A percentile compares a stretch with the other conserved stretches of the same genome.
phyloP scores from a whole-genome alignment of 2,888 invertebrate genomes.

The Orchesellides sinensis region DNA sequence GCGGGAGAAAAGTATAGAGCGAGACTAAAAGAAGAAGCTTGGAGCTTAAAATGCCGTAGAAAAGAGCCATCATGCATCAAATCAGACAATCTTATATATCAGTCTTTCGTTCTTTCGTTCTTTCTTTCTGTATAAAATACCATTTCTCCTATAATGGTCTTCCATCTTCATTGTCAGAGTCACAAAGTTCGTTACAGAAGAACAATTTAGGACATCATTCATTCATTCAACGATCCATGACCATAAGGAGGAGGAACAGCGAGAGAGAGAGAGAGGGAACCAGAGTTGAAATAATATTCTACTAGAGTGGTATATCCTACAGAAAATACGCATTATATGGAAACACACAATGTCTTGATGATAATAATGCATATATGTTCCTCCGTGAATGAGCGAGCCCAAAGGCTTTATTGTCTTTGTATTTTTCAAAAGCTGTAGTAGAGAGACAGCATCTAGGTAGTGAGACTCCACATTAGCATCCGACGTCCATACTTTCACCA shows the following conservation, averaged over 20 bases:
- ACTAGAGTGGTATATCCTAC: no score
- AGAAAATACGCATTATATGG: no score
- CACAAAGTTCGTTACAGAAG: conserved; percentile 68
- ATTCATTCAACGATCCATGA: conserved; percentile 69
- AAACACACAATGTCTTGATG: no score
- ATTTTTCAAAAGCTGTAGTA: conserved; percentile 1
- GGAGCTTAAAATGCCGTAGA: conserved; percentile 64
- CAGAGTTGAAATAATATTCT: no score
- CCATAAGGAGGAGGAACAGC: conserved; percentile 59
- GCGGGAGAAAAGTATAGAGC: conserved; percentile 17
- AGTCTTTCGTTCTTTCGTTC: conserved; percentile 42
- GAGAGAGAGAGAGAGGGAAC: conserved; percentile 30
- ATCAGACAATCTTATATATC: conserved; percentile 62
- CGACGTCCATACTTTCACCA: neutral
- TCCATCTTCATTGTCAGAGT: conserved; percentile 68
- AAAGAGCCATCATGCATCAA: conserved; percentile 67
- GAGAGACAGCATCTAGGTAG: neutral
- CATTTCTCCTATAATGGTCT: conserved; percentile 41
- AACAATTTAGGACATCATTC: conserved; percentile 67
- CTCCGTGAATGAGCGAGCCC: conserved; percentile 47
- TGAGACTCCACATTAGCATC: neutral
- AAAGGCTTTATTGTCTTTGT: conserved; percentile 47
- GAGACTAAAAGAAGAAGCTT: conserved; percentile 33
- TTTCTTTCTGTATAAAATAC: conserved; percentile 25
- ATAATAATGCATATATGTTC: no score